phyloP scores from a whole-genome alignment of 2,888 invertebrate genomes.

The Hymenopus coronatus region DNA sequence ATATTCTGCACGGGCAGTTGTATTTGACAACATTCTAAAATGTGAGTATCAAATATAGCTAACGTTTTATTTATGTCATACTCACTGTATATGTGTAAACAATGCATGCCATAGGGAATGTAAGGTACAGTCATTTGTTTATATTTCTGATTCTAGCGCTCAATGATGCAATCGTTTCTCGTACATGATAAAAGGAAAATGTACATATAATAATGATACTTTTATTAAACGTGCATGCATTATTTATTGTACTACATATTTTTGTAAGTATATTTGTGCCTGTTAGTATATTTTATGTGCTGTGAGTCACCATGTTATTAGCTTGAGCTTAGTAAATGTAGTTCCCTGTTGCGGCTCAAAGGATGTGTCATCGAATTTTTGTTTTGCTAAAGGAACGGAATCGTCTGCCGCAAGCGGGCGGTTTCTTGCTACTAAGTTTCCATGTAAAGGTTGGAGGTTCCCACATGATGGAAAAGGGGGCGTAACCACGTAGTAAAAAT shows the following conservation, averaged over 20 bases:
- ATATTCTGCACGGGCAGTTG: background rate
- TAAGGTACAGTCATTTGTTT: background rate
- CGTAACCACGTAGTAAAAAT: background rate
- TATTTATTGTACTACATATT: too few relatives aligned
- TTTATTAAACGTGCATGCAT: too few relatives aligned
- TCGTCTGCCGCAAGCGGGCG: background rate
- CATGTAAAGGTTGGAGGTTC: background rate
- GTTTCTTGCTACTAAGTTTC: background rate
- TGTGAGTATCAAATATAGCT: background rate
- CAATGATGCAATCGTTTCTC: too few relatives aligned
- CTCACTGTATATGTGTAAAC: background rate
- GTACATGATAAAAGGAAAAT: too few relatives aligned
- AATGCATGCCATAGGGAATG: background rate
- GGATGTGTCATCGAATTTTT: too few relatives aligned
- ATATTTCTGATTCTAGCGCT: too few relatives aligned
- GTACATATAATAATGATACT: too few relatives aligned
- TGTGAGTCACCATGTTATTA: too few relatives aligned
- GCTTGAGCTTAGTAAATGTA: too few relatives aligned
- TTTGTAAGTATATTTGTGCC: too few relatives aligned
- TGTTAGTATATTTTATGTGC: too few relatives aligned
- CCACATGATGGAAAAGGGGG: background rate
- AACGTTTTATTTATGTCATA: background rate
- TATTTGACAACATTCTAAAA: constrained; percentile 11
- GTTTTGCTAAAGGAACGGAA: background rate
- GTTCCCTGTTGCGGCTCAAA: too few relatives aligned